These are phyloP conservation scores for Zaprionus vittiger DNA, from an alignment of 1,140 invertebrate species.

Conservation along the genomic window DNA sequence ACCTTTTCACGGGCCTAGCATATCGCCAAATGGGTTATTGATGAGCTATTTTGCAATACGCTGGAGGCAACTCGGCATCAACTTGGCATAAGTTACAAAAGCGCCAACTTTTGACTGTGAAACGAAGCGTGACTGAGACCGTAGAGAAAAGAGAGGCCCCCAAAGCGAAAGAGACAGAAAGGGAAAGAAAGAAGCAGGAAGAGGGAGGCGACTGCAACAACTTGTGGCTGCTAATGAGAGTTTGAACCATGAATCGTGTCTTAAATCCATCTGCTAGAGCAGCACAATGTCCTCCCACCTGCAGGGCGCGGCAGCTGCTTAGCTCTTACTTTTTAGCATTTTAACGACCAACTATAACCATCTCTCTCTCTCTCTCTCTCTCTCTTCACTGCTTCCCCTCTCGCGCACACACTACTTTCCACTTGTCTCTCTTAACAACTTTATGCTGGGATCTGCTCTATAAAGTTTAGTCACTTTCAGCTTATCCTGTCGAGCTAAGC, in stretches of 20 bases:
- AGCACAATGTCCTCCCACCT: background rate
- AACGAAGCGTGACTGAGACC: constrained; percentile 62
- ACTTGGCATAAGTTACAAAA: constrained; percentile 65
- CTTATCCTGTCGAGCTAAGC: constrained; percentile 38
- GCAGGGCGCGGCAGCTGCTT: background rate
- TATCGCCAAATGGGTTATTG: constrained; percentile 79
- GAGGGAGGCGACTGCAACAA: constrained; percentile 15
- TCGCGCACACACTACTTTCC: constrained; percentile 1
- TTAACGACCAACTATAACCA: constrained; percentile 26
- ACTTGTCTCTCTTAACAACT: constrained; percentile 47
- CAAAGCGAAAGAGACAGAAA: background rate
- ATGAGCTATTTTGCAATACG: constrained; percentile 73
- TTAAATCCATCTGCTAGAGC: constrained; percentile 7
- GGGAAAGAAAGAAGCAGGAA: background rate
- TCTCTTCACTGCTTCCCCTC: background rate
- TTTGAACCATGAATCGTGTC: constrained; percentile 20
- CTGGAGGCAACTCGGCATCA: constrained; percentile 46
- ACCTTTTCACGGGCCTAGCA: constrained; percentile 44
- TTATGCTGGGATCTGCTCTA: constrained; percentile 37
- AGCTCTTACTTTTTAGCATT: constrained; percentile 38
- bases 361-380: background rate
- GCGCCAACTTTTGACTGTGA: constrained; percentile 62
- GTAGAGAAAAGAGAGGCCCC: background rate
- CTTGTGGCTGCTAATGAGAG: constrained; percentile 45
- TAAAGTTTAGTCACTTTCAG: constrained; percentile 36